Conservation (phyloP, 1,140 invertebrate genomes). For the Rhopalosiphum padi region DNA sequence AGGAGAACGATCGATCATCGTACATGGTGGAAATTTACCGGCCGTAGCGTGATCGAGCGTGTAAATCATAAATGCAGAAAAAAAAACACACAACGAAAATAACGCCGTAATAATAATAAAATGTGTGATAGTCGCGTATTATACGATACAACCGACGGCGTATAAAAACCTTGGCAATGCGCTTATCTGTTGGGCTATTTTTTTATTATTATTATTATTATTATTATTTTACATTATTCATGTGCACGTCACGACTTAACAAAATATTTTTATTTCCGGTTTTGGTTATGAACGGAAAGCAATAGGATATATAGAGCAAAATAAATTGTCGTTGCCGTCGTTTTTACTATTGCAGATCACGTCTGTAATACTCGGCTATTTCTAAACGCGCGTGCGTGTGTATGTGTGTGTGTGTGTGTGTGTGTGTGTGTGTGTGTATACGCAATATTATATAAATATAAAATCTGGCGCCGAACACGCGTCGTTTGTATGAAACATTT, state of each 20-base stretch:
- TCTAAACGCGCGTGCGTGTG: not conserved
- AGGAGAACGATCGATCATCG: not conserved
- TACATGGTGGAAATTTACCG: not conserved
- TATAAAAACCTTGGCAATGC: not conserved
- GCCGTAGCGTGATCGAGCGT: not conserved
- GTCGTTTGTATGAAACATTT: slow-evolving; percentile 6
- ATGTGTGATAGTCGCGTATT: not conserved
- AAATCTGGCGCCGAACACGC: slow-evolving; percentile 14
- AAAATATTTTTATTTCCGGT: slow-evolving; percentile 35
- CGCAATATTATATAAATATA: not conserved
- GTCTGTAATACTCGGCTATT: not conserved
- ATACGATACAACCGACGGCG: not conserved
- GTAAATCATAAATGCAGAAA: not conserved
- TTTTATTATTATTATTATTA: not conserved
- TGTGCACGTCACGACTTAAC: slow-evolving; percentile 26
- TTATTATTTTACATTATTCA: slow-evolving; percentile 18
- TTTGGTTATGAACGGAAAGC: slow-evolving; percentile 25
- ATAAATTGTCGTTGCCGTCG: not conserved
- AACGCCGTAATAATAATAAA: not conserved
- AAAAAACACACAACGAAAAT: not conserved
- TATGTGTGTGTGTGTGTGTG: not conserved
- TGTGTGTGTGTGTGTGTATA: not conserved
- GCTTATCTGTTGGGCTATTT: not conserved
- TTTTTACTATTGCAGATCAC: slow-evolving; percentile 29
- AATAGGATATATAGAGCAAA: not conserved